Evolutionary conservation across 2,113 vertebrate genomes (phyloP), one percentile per base, ranked within the genome.

Genomic region (Paramisgurnus dabryanus): DNA sequence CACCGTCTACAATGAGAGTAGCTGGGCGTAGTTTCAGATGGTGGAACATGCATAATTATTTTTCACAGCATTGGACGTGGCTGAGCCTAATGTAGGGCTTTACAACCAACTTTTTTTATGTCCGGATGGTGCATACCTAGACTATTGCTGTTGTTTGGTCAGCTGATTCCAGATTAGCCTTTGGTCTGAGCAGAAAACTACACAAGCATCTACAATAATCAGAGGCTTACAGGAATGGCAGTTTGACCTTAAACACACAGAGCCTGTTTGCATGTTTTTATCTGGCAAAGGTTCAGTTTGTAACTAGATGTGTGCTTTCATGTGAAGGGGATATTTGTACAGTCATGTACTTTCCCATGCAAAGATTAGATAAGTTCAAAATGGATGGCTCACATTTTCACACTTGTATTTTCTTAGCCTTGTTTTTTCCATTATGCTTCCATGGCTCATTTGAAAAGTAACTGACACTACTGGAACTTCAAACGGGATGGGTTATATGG

Each of bases 281-380:
- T 82, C 75, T 78, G 81, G 67, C 69, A 45, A 49, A 77, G 75
- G 49, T 58, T 61, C 49, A 49, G 75, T 76, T 78, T 79, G 80
- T 82, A 76, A 79, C 78, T 70, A 84, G 49, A 79, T 65, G 64
- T n/a, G 45, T 40, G 60, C 40, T 81, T 78, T 78, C 74, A 81
- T 79, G 66, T 70, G 71, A 58, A 27, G 50, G 43, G 80, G 80
- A 65, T 64, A 65, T 84, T 79, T 82, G 50, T 61, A 79, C 76
- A 82, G 80, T 43, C 76, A 11, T 12, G 69, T 45, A 66, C 58
- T 49, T 76, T 82, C 65, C 65, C 76, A 70, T 65, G 53, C 65
- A 68, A 6, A 22, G 65, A 84, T 84, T 43, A 81, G 76, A 79
- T 69, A 70, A 69, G 18, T 71, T 43, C 64, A 65, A 75, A 81